Evolutionary conservation across 2,113 vertebrate genomes (phyloP).

Genomic region (Embiotoca jacksoni): DNA sequence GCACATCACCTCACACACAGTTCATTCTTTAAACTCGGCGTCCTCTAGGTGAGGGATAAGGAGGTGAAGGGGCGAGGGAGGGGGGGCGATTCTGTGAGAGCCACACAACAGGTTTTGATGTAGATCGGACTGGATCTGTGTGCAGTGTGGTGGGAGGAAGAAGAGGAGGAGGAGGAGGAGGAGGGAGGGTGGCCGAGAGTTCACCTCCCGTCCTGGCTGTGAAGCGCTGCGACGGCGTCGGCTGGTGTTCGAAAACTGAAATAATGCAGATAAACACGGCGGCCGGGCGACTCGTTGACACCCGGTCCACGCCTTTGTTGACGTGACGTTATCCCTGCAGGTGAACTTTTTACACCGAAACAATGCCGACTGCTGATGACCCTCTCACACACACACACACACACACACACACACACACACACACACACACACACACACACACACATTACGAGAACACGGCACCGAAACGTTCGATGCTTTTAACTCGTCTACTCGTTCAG

Average conservation of each 20-base stretch:
- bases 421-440: too few relatives aligned
- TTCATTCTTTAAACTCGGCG: constrained; percentile 11
- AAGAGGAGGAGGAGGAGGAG: constrained; percentile 9
- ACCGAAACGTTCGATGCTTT: too few relatives aligned
- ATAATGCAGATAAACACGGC: not conserved
- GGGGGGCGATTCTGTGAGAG: constrained; percentile 10
- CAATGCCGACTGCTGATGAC: constrained; percentile 21
- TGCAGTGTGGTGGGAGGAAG: not conserved
- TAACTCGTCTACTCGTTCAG: too few relatives aligned
- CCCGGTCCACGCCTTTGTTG: constrained; percentile 42
- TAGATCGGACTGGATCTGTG: constrained; percentile 48
- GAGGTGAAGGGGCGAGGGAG: not conserved
- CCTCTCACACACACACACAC: not conserved
- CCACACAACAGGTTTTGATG: constrained; percentile 51
- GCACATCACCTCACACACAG: constrained; percentile 6
- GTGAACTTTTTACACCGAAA: constrained; percentile 43
- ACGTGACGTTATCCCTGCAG: constrained; percentile 23
- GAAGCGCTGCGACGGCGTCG: constrained; percentile 41
- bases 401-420: too few relatives aligned
- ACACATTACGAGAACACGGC: not conserved
- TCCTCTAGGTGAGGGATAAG: constrained; percentile 9
- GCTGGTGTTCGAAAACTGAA: constrained; percentile 36
- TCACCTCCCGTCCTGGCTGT: constrained; percentile 29
- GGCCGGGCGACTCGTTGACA: too few relatives aligned
- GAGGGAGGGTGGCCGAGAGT: constrained; percentile 1